Evolutionary conservation across 2,113 vertebrate genomes (phyloP), one percentile per base, ranked within the genome.

Genomic region (Xenopus laevis): DNA sequence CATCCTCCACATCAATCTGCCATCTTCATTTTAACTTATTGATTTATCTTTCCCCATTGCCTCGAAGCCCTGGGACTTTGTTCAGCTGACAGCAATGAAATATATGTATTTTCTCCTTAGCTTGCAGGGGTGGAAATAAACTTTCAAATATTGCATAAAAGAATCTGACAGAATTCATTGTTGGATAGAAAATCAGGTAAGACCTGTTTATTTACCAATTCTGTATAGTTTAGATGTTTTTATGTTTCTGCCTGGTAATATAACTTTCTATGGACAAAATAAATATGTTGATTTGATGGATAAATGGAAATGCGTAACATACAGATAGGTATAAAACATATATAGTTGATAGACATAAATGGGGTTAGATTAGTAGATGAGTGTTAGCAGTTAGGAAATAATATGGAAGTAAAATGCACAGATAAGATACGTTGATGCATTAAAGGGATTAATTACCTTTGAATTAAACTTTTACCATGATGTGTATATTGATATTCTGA

Each of bases 11-110:
- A 1, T 85, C 33, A 47, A 67, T 71, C 44, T 16, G 40, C 3
- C 78, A 79, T 82, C 82, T n/a, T 84, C 83, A 82, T 87, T 85
- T 78, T 80, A 82, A 79, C n/a, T 20, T 85, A 82, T 85, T 0
- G 83, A 85, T 85, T 78, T 57, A 7, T 18, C 44, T 80, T 0
- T 0, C 15, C 46, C 15, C 12, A 61, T 21, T 68, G n/a, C 72
- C 60, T 78, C 76, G 68, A 33, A 80, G 79, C 81, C 17, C 3
- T 0, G 52, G 1, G 17, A 3, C 1, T 74, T 40, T 6, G 2
- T 50, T 50, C 50, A 6, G 71, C 50, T 82, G 33, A 71, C 72
- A 79, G 68, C 0, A 0, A 71, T 65, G 57, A 72, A 57, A 33
- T 30, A 74, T 78, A 72, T 64, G 15, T 72, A 78, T n/a, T 67